phyloP scores from a whole-genome alignment of 2,888 invertebrate genomes.

The Crossocerus cetratus region DNA sequence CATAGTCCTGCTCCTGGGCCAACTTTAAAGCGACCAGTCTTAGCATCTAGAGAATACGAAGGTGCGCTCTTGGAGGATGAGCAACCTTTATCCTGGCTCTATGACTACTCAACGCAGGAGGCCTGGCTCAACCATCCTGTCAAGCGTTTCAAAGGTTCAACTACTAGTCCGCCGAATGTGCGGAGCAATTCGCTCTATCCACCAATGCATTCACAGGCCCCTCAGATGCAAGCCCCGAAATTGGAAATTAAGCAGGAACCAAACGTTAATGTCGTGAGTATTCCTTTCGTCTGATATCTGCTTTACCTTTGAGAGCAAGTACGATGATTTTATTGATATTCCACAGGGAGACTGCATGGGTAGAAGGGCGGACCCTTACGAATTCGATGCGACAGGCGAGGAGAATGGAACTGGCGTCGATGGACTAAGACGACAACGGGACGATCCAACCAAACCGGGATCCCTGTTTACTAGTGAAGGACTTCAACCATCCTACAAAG shows the following conservation, averaged over 20 bases:
- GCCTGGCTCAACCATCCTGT: constrained; percentile 92
- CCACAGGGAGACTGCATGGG: constrained; percentile 70
- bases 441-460: constrained; percentile 79
- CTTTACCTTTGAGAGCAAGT: not conserved
- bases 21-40: constrained; percentile 85
- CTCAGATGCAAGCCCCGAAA: constrained; percentile 77
- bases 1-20: constrained; percentile 57
- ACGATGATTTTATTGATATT: constrained; percentile 8
- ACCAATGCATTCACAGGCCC: constrained; percentile 78
- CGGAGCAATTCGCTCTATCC: constrained; percentile 80
- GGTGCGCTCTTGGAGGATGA: constrained; percentile 89
- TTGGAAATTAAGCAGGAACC: constrained; percentile 84
- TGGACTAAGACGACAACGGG: constrained; percentile 77
- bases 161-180: constrained; percentile 71
- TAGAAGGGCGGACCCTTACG: constrained; percentile 81
- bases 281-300: not conserved
- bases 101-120: constrained; percentile 88
- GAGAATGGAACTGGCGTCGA: constrained; percentile 78
- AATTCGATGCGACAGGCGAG: constrained; percentile 84
- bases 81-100: constrained; percentile 87
- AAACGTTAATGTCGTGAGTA: constrained; percentile 72
- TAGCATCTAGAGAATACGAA: constrained; percentile 88
- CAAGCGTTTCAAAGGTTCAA: constrained; percentile 85
- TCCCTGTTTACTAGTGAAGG: constrained; percentile 93
- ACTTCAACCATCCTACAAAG: constrained; percentile 91